Percentiles rank a stretch among this genome's conserved stretches.
Evolutionary conservation across 2,797 vertebrate genomes (phyloP).

Genomic region (Stomatorhinus walkeri): DNA sequence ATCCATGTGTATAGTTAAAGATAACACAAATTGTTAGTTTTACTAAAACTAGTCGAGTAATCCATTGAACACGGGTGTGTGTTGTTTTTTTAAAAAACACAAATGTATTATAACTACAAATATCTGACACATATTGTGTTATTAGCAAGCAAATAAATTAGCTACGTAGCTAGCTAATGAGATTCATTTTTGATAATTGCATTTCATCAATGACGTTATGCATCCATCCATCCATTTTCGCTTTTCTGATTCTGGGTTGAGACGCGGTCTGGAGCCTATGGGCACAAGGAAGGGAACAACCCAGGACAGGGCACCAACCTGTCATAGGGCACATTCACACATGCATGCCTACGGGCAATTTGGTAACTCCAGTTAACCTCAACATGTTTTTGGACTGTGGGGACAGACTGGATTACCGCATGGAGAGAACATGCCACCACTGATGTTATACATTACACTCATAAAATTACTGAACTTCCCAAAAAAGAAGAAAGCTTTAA

Average conservation of each 20-base stretch:
- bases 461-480: neutral
- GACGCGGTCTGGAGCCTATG: neutral
- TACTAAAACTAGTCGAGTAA: neutral
- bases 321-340: neutral
- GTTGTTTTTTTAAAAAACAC: neutral
- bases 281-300: neutral
- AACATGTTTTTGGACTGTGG: neutral
- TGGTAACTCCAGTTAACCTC: neutral
- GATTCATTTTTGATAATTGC: neutral
- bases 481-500: neutral
- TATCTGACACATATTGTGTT: neutral
- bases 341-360: neutral
- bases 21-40: neutral
- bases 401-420: neutral
- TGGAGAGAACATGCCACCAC: neutral
- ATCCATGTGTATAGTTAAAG: neutral
- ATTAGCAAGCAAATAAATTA: neutral
- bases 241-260: neutral
- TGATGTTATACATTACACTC: neutral
- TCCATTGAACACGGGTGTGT: neutral
- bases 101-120: neutral
- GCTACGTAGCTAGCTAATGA: neutral
- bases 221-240: neutral
- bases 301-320: neutral
- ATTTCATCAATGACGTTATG: neutral